Conservation (phyloP, 2,797 vertebrate genomes). For the Cyprinodon diabolis region DNA sequence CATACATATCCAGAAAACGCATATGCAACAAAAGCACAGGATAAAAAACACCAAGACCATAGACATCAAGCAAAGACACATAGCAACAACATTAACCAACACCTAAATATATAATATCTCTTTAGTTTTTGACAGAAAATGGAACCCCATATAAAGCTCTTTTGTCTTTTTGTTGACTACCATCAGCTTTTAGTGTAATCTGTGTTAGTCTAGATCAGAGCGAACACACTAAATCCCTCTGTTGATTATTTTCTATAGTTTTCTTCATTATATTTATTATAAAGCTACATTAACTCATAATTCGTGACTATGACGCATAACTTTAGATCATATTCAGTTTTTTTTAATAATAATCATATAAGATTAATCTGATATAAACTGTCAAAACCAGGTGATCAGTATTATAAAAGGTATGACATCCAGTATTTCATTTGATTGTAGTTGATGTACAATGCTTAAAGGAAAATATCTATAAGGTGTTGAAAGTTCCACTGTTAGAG, state of each 20-base stretch:
- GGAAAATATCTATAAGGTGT: background rate
- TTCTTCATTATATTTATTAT: background rate
- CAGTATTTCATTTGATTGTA: background rate
- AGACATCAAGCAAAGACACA: too few species aligned
- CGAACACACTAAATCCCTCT: background rate
- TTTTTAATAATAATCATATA: background rate
- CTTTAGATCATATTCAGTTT: background rate
- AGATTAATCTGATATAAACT: background rate
- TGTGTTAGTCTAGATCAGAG: too few species aligned
- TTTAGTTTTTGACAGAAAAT: too few species aligned
- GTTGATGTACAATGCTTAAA: too few species aligned
- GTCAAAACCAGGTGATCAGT: background rate
- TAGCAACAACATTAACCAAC: too few species aligned
- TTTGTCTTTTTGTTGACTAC: too few species aligned
- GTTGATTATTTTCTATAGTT: background rate
- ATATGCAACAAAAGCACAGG: too few species aligned
- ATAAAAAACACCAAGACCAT: too few species aligned
- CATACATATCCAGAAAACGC: too few species aligned
- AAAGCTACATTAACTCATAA: background rate
- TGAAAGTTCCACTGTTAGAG: background rate
- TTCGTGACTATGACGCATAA: background rate
- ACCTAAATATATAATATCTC: background rate
- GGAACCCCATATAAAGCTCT: too few species aligned
- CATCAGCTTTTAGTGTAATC: too few species aligned
- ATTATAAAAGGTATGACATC: background rate